Evolutionary conservation across 2,797 vertebrate species (phyloP), one percentile per base, ranked within the genome.

Genomic region (Acrocephalus scirpaceus): DNA sequence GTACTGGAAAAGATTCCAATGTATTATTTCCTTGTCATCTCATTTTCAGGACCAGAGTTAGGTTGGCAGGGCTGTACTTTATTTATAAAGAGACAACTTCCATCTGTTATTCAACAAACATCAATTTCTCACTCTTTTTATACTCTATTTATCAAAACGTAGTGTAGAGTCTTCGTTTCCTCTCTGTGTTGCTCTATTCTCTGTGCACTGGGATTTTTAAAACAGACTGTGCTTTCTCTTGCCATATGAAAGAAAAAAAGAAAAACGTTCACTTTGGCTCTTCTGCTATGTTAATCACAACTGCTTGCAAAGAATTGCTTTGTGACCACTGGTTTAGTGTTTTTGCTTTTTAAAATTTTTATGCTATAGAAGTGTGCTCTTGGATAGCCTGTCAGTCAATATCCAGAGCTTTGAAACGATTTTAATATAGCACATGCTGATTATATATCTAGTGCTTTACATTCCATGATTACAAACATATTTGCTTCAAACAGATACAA

Each of bases 1-100:
- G 2, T 36, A 30, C 65, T 45, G 60, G 26, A 32, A 84, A 86
- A 94, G 69, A 47, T 17, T 25, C 42, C 23, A 70, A 17, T 45
- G 74, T 47, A 72, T 92, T 83, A 86, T 86, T 92, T 88, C 72
- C n/a, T 67, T 81, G 75, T 69, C 29, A 76, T 76, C 22, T 87
- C 14, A 29, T 78, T 90, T 79, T 62, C 67, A 83, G 69, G 70
- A 66, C 10, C 29, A 72, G 47, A 53, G 36, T 66, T 66, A 79
- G 36, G 29, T 58, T 85, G 92, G 18, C 7, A 5, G 36, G 40
- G 44, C 51, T 87, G 21, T 40, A 71, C 36, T 79, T 88, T 13
- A 54, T 23, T 81, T 65, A 54, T 5, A 77, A 71, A 83, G 79
- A 64, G 36, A 65, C 6, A 58, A 51, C 79, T 88, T 80, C 69